Evolutionary conservation across 2,113 vertebrate genomes (phyloP), one percentile per base, ranked within the genome.

Genomic region (Chinchilla lanigera): DNA sequence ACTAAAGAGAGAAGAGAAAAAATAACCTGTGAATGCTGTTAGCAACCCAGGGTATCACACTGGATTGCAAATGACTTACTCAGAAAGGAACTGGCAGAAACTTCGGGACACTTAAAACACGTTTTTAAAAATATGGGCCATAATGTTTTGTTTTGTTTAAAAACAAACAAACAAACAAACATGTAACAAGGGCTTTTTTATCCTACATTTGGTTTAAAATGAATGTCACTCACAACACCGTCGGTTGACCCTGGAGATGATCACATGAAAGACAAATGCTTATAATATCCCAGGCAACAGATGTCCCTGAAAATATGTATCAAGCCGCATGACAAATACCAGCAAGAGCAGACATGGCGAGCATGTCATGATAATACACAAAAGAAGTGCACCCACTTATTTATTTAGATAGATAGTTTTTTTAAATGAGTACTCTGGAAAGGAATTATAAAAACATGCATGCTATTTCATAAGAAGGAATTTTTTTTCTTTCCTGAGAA

Each of bases 401-500:
- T 30, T 89, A 78, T 33, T 22, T 52, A 82, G 50, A 65, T 78
- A 71, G 82, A 22, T 41, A 56, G 75, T 63, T 88, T 28, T 58
- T 88, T 1, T 0, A 60, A 1, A 89, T 93, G 38, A 92, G 58
- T 82, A 77, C 35, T 47, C 94, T 93, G 82, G 86, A 94, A 98
- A 97, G 95, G 97, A 97, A 97, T 97, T 75, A 77, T 93, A 95
- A 95, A 98, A 98, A 97, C 73, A 30, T 92, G 81, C 97, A 83
- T 89, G 93, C 47, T 28, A 3, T 89, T 98, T 98, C 90, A 91
- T 95, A 98, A 97, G 95, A 96, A 98, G 61, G 75, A 89, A 94
- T 94, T 97, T 86, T 93, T 98, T 67, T 98, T 78, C 75, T 78
- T 98, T 98, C 93, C 94, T 93, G 96, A 97, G 97, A 98, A 97